A percentile compares a stretch with the other conserved stretches of the same genome.
Evolutionary conservation across 2,797 vertebrate genomes (phyloP).

Genomic region (Megaceryle alcyon): DNA sequence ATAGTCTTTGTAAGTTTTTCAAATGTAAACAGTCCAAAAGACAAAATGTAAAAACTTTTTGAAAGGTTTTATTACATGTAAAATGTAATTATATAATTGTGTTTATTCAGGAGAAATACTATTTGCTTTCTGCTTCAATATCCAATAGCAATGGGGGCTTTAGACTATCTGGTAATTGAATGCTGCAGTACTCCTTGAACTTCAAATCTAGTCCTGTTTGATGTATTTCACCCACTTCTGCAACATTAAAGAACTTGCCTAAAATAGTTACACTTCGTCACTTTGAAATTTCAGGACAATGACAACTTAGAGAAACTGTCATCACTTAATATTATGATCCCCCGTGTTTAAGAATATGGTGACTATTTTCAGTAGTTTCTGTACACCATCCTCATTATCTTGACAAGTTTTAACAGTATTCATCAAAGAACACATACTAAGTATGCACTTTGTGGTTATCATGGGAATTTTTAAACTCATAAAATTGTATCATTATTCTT

Average conservation of each 20-base stretch:
- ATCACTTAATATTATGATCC: not conserved
- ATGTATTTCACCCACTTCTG: conserved; percentile 38
- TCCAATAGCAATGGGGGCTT: conserved; percentile 43
- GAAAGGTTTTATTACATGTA: not conserved
- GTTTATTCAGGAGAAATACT: conserved; percentile 55
- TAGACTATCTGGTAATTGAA: conserved; percentile 67
- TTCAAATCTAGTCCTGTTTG: conserved; percentile 60
- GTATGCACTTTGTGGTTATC: not conserved
- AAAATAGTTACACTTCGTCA: conserved; percentile 15
- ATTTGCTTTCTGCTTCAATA: conserved; percentile 60
- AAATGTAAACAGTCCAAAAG: not conserved
- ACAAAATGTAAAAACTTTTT: not conserved
- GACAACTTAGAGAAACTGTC: not conserved
- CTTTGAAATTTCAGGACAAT: conserved; percentile 33
- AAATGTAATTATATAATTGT: conserved; percentile 55
- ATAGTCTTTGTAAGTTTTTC: not conserved
- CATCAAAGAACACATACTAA: conserved; percentile 13
- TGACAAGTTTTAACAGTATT: conserved; percentile 31
- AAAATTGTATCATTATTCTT: conserved; percentile 18
- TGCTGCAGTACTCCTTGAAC: conserved; percentile 25
- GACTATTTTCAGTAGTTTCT: conserved; percentile 36
- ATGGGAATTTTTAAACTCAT: conserved; percentile 1
- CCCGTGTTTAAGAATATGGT: not conserved
- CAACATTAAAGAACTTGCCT: conserved; percentile 2
- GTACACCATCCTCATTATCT: conserved; percentile 37